phyloP scores from a whole-genome alignment of 2,113 vertebrate genomes.

The Galemys pyrenaicus region DNA sequence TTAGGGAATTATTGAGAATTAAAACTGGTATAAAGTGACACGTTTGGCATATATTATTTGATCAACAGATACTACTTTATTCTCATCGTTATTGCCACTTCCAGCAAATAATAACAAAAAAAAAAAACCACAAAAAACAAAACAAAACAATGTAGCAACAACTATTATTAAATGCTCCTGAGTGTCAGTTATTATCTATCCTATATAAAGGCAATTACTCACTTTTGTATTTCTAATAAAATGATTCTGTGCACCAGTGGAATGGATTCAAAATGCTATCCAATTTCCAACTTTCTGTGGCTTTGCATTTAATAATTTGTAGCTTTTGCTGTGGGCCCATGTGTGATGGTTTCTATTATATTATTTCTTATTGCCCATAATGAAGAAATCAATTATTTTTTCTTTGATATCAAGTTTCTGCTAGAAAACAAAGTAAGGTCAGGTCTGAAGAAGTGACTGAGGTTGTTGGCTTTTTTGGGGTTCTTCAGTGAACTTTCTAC shows the following conservation, averaged over 20 bases:
- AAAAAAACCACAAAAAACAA: too few species aligned
- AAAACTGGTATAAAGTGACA: not conserved
- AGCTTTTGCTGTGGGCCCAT: not conserved
- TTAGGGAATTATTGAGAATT: not conserved
- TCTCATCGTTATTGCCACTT: not conserved
- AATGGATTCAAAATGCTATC: not conserved
- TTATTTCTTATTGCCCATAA: not conserved
- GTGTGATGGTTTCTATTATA: not conserved
- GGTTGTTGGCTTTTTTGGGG: not conserved
- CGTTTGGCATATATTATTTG: not conserved
- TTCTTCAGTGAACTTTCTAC: constrained; percentile 41
- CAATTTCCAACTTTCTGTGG: not conserved
- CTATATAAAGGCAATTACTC: not conserved
- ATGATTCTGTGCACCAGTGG: not conserved
- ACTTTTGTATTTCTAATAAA: not conserved
- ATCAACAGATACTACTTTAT: not conserved
- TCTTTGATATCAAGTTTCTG: not conserved
- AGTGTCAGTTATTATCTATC: not conserved
- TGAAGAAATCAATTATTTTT: constrained; percentile 45
- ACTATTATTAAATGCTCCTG: not conserved
- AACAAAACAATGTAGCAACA: too few species aligned
- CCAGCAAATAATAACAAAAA: not conserved
- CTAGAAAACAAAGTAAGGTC: constrained; percentile 36
- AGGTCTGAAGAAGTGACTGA: not conserved
- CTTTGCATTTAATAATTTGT: constrained; percentile 22